Evolutionary conservation across 1,140 invertebrate species (phyloP), one percentile per base, ranked within the genome.

Genomic region (Drosophila tsacasi): DNA sequence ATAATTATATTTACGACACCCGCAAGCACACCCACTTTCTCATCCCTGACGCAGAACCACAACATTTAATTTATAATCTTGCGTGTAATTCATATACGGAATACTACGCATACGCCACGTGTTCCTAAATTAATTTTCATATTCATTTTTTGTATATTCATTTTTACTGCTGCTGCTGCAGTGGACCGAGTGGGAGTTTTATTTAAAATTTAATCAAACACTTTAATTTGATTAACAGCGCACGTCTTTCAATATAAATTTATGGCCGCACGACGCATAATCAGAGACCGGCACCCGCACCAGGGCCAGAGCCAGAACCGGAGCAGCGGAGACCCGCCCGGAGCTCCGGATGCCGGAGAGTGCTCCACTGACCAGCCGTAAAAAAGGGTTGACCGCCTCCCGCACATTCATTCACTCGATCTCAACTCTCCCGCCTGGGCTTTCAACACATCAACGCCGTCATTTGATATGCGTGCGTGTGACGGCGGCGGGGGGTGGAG

Each of bases 171-270:
- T 61, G 54, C 50, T 61, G 8, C 55, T 23, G 65, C 50, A 30
- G 15, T 59, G 17, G 7, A 15, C 46, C 47, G 30, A 50, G 19
- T 35, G 30, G 44, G 44, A 68, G 67, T 66, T 78, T 63, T 90
- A 73, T 78, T 66, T 90, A 76, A 87, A 89, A 89, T 89, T 89
- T 90, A 90, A 89, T 89, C 85, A 90, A 85, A 90, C 81, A 81
- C 85, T 89, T 89, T 90, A 90, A 90, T 90, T 90, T 90, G 85
- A 90, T 90, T 90, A 90, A 90, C 85, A 90, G 55, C 86, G 79
- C 85, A 90, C 85, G 85, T 90, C 85, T 85, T 90, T 85, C 85
- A 85, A 90, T 90, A 90, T 90, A 90, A 90, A 90, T 90, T 90
- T 90, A 90, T 90, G 65, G 81, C 85, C 78, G 66, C 55, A 72